These are phyloP conservation scores for Meganola albula DNA, from an alignment of 2,888 invertebrate species.

Conservation along the genomic window DNA sequence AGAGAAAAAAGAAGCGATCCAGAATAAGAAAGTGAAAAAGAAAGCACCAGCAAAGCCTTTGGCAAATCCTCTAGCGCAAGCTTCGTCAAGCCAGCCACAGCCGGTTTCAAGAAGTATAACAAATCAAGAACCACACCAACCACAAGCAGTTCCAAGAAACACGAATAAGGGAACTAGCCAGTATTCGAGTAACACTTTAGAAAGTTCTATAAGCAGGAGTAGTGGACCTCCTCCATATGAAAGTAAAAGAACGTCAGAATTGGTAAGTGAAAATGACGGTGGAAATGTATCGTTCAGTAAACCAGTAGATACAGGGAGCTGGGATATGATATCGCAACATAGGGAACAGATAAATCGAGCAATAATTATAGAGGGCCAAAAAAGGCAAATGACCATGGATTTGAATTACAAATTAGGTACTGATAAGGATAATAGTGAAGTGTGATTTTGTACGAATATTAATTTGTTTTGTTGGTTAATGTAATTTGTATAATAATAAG, in stretches of 20 bases:
- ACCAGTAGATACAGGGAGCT: slow-evolving; percentile 53
- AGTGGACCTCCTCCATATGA: slow-evolving; percentile 64
- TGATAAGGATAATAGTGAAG: slow-evolving; percentile 45
- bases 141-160: too few relatives aligned
- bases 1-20: slow-evolving; percentile 27
- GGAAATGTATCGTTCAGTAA: slow-evolving; percentile 53
- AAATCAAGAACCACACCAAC: slow-evolving; percentile 10
- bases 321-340: slow-evolving; percentile 75
- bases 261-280: slow-evolving; percentile 29
- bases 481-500: too few relatives aligned
- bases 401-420: slow-evolving; percentile 46
- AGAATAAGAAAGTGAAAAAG: slow-evolving; percentile 25
- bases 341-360: slow-evolving; percentile 57
- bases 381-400: slow-evolving; percentile 48
- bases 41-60: slow-evolving; percentile 19
- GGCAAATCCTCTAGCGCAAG: slow-evolving; percentile 18
- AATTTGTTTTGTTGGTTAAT: too few relatives aligned
- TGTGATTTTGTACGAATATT: slow-evolving; percentile 21
- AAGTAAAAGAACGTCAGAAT: slow-evolving; percentile 22
- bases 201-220: slow-evolving; percentile 60
- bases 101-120: neutral
- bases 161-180: too few relatives aligned
- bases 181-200: slow-evolving; percentile 54
- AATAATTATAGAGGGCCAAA: slow-evolving; percentile 16
- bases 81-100: slow-evolving; percentile 8